Evolutionary conservation across 2,888 invertebrate species (phyloP).

Genomic region (Sinohyriopsis cumingii): DNA sequence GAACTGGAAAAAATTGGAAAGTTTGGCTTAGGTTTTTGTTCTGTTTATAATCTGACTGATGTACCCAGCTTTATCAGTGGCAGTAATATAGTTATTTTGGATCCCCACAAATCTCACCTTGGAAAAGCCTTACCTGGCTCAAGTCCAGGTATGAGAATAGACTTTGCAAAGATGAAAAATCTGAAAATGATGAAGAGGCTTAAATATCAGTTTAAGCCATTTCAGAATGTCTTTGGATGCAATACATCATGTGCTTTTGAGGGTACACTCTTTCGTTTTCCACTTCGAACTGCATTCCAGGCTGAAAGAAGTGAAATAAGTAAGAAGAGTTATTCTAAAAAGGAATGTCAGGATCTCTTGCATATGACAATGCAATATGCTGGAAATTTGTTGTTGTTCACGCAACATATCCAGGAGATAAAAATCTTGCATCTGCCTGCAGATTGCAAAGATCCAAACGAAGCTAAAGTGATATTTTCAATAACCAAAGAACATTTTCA

Average conservation of each 20-base stretch:
- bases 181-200: slow-evolving; percentile 39
- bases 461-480: background rate
- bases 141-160: slow-evolving; percentile 41
- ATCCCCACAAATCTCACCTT: slow-evolving; percentile 63
- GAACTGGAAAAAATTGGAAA: slow-evolving; percentile 62
- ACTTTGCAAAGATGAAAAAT: slow-evolving; percentile 25
- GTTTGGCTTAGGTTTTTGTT: slow-evolving; percentile 68
- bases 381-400: slow-evolving; percentile 62
- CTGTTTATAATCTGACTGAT: slow-evolving; percentile 68
- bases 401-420: slow-evolving; percentile 60
- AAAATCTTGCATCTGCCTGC: slow-evolving; percentile 52
- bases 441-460: background rate
- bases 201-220: slow-evolving; percentile 63
- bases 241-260: slow-evolving; percentile 14
- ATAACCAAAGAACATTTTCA: background rate
- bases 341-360: slow-evolving; percentile 54
- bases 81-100: slow-evolving; percentile 64
- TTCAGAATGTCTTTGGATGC: slow-evolving; percentile 53
- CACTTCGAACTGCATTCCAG: slow-evolving; percentile 58
- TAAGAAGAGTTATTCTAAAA: slow-evolving; percentile 39
- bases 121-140: slow-evolving; percentile 31
- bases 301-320: slow-evolving; percentile 60
- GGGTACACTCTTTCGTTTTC: slow-evolving; percentile 66
- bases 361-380: slow-evolving; percentile 45
- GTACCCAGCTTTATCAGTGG: slow-evolving; percentile 67